These are phyloP conservation scores for Troilus luridus DNA, from an alignment of 2,888 invertebrate genomes.

Conservation along the genomic window DNA sequence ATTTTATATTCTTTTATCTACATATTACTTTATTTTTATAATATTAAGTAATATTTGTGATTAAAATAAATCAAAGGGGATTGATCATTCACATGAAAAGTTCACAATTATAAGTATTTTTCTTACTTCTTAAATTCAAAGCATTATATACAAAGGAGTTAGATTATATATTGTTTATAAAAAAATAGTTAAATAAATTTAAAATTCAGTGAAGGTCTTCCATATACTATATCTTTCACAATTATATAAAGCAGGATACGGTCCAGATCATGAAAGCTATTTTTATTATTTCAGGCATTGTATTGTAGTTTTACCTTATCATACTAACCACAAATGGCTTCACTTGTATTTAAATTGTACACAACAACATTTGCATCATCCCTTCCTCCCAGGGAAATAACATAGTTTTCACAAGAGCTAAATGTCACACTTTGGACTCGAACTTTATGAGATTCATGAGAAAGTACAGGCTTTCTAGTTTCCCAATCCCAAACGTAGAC, in stretches of 20 bases:
- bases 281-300: background rate
- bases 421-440: slow-evolving; percentile 89
- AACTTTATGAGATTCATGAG: slow-evolving; percentile 89
- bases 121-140: too few species aligned
- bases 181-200: background rate
- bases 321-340: slow-evolving; percentile 70
- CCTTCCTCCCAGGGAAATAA: slow-evolving; percentile 89
- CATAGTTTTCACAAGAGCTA: slow-evolving; percentile 83
- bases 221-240: background rate
- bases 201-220: background rate
- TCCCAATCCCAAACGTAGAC: slow-evolving; percentile 91
- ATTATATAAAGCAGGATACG: background rate
- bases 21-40: background rate
- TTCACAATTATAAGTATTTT: too few species aligned
- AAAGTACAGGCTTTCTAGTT: slow-evolving; percentile 74
- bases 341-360: slow-evolving; percentile 79
- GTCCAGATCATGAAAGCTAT: background rate
- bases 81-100: too few species aligned
- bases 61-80: too few species aligned
- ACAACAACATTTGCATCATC: slow-evolving; percentile 92
- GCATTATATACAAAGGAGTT: too few species aligned
- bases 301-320: background rate
- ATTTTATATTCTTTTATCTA: background rate
- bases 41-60: background rate
- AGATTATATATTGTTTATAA: background rate